Base-by-base conservation (phyloP, 2,113 vertebrate species). In the Zosterops borbonicus region DNA sequence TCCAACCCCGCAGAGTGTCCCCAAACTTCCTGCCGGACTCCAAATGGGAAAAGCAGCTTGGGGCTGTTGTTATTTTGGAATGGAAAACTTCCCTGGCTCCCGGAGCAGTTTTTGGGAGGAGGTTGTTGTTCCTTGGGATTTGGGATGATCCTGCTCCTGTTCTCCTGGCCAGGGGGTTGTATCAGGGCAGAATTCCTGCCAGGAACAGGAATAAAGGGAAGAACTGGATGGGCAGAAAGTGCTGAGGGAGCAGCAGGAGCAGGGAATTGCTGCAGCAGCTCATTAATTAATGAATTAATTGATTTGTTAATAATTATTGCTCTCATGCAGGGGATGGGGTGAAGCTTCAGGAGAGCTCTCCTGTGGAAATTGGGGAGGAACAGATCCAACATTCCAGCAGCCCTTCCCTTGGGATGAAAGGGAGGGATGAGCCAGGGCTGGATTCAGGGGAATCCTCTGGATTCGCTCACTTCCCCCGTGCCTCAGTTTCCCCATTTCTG, bases 191-290 rank as follows among this genome's bases (percentile, higher is more conserved):
- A 97, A 94, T 97, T 96, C 97, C 97, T 97, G 95, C 97, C 95
- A 86, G 96, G 98, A 97, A 97, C 96, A 95, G 68, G 95, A 97
- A 97, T 92, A 97, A 90, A 89, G 82, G 96, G 98, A 95, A 97
- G 96, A 98, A 98, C 98, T 97, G 97, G 98, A 99, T 98, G 79
- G 97, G 97, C 98, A 98, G 98, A 98, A 97, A 98, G 97, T 96
- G 85, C 73, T 12, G 69, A 1, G 96, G 56, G 35, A 33, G 44
- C 53, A 41, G 68, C 78, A 70, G 50, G 50, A 56, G 29, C 59
- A 47, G 71, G 44, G 71, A 50, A 52, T 23, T 1, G 1, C 63
- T 33, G 25, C 47, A 9, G 55, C 22, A 2, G 12, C 49, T 31
- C 2, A 62, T 50, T 28, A 4, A 76, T 42, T 11, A 14, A 29